A percentile compares a stretch with the other conserved stretches of the same genome.
Evolutionary conservation across 35 echinoderm and acorn worm genomes (phyloP).

Genomic region (Chiridota heheva): DNA sequence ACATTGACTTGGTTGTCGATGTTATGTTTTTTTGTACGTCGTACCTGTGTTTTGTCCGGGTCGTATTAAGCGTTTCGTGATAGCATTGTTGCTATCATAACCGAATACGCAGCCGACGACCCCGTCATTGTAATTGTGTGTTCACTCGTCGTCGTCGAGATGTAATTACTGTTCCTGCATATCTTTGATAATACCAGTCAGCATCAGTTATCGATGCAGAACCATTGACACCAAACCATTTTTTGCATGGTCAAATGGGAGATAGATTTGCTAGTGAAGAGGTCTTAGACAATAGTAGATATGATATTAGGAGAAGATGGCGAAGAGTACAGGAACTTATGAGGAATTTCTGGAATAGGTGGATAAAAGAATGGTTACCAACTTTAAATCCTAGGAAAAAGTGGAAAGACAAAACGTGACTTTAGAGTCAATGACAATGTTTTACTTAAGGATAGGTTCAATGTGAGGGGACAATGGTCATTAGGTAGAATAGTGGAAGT

Average conservation of each 20-base stretch:
- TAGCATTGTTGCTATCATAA: no score
- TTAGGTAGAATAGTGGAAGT: slow-evolving; percentile 25
- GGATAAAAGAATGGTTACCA: slow-evolving; percentile 15
- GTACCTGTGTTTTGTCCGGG: no score
- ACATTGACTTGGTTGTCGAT: no score
- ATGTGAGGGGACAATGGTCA: slow-evolving; percentile 14
- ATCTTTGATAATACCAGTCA: no score
- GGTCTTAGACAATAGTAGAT: slow-evolving; percentile 14
- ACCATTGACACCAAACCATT: slow-evolving; percentile 54
- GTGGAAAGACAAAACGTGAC: not conserved
- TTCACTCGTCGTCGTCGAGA: no score
- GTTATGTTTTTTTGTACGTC: no score
- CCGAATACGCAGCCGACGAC: no score
- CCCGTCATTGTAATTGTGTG: no score
- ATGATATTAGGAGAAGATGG: slow-evolving; percentile 16
- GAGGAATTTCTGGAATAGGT: slow-evolving; percentile 49
- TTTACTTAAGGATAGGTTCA: not conserved
- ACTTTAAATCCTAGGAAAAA: slow-evolving; percentile 9
- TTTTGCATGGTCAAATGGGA: slow-evolving; percentile 35
- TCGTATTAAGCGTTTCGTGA: no score
- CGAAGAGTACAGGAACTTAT: slow-evolving; percentile 26
- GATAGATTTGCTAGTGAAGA: slow-evolving; percentile 14
- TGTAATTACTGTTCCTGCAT: no score
- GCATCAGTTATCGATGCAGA: no score
- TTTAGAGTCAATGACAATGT: slow-evolving; percentile 32